phyloP scores from a whole-genome alignment of 2,888 invertebrate species.

The Dasysyrphus tricinctus region DNA sequence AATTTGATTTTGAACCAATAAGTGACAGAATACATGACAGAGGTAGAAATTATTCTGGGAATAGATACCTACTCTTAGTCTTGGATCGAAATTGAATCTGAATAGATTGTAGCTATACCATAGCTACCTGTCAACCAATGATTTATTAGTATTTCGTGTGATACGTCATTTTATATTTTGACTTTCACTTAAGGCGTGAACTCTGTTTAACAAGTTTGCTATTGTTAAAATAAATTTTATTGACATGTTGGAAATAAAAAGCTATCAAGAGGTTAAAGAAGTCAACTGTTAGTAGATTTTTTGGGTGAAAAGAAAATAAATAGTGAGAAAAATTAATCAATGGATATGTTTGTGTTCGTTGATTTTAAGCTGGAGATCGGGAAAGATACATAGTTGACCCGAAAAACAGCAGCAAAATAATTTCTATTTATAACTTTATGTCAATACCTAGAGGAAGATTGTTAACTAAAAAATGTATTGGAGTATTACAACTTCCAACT shows the following conservation, averaged over 20 bases:
- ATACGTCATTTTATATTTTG: constrained; percentile 27
- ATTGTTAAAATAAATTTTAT: constrained; percentile 14
- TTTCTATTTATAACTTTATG: too few species aligned
- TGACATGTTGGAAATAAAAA: constrained; percentile 5
- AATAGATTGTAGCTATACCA: constrained; percentile 39
- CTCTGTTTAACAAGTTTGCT: constrained; percentile 6
- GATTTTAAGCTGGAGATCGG: too few species aligned
- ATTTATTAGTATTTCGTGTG: constrained; percentile 45
- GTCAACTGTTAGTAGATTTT: background rate
- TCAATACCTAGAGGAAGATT: too few species aligned
- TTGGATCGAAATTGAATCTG: constrained; percentile 24
- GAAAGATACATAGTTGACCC: too few species aligned
- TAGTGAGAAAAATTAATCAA: background rate
- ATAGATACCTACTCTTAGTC: constrained; percentile 23
- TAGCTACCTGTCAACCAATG: constrained; percentile 4
- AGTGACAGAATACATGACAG: constrained; percentile 35
- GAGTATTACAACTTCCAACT: too few species aligned
- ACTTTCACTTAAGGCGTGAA: constrained; percentile 30
- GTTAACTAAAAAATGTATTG: too few species aligned
- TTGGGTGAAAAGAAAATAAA: background rate
- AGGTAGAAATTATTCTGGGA: constrained; percentile 41
- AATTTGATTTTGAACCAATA: constrained; percentile 50
- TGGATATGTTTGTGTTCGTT: too few species aligned
- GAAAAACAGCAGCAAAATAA: too few species aligned
- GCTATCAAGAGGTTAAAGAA: background rate